Base-by-base conservation (phyloP, 2,797 vertebrate species). In the Pseudochromis fuscus region DNA sequence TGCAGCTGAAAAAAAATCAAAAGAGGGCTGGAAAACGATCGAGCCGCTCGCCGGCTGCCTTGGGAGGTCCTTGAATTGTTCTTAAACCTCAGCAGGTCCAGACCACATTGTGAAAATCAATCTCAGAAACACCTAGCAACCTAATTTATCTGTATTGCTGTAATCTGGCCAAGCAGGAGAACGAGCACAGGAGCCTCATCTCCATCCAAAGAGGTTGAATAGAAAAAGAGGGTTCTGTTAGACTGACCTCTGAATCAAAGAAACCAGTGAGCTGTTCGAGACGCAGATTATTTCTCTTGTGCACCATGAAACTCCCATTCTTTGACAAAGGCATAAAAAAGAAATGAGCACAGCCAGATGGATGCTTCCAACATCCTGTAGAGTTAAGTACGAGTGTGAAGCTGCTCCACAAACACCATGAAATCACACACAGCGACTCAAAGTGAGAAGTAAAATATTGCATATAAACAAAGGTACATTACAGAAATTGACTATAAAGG, bases 281-380 rank as follows among this genome's bases (percentile, higher is more conserved):
- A 44, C 33, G 28, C 23, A 60, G 23, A 30, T 67, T 52, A 51
- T 70, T 52, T 49, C 27, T 50, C 31, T 40, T 64, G 62, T n/a
- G 42, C 28, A 7, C n/a, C 9, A 25, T 57, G 5, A 46, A 67
- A 56, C n/a, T 30, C 18, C 4, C 10, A 57, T 57, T 72, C 56
- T 50, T 10, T 69, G 40, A 48, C 46, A 60, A 57, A 67, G 2
- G 27, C 11, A 52, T 30, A 18, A 25, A 82, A 67, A 74, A 60
- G 30, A 62, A 51, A 59, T 37, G 0, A 51, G 27, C 30, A 28
- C 23, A 33, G 5, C 23, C 38, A 45, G 30, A 15, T 55, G 13
- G 45, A 24, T 27, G 7, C 44, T 50, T 62, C 18, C 7, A 50
- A 51, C 27, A 51, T 13, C 8, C 13, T 37, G 35, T 37, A n/a